These are phyloP conservation scores for Pyxicephalus adspersus DNA, from an alignment of 2,113 vertebrate genomes.

Conservation along the genomic window DNA sequence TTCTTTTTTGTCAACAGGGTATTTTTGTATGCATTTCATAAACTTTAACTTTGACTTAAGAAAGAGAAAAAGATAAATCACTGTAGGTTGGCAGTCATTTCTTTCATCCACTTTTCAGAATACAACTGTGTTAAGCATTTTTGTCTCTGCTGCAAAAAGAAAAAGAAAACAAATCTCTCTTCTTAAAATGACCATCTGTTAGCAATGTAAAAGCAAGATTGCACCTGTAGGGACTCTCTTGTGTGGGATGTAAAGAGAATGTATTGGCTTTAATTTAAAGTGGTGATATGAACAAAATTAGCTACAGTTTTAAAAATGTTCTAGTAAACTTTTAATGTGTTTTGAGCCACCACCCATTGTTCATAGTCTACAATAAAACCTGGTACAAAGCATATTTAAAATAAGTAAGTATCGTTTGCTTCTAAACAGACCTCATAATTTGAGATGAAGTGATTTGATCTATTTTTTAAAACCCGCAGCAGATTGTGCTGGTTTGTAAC, in stretches of 20 bases:
- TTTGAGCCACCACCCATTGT: too few species aligned
- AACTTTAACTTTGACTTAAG: not conserved
- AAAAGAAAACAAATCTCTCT: slow-evolving; percentile 2
- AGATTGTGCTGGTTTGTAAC: too few species aligned
- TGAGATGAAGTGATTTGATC: too few species aligned
- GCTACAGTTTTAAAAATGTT: too few species aligned
- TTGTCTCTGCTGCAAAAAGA: not conserved
- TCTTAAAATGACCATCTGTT: slow-evolving; percentile 27
- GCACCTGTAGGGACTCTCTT: slow-evolving; percentile 2
- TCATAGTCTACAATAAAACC: too few species aligned
- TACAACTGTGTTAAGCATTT: not conserved
- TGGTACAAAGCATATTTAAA: too few species aligned
- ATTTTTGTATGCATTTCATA: not conserved
- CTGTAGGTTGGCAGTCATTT: not conserved
- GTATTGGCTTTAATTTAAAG: not conserved
- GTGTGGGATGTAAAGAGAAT: slow-evolving; percentile 20
- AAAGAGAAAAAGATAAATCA: not conserved
- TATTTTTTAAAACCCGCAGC: too few species aligned
- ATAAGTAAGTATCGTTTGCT: too few species aligned
- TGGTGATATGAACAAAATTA: not conserved
- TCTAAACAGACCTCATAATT: too few species aligned
- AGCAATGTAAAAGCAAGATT: not conserved
- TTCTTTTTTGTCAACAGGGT: not conserved
- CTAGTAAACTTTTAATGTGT: too few species aligned
- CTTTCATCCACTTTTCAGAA: too few species aligned